Evolutionary conservation across 2,888 invertebrate species (phyloP), one percentile per base, ranked within the genome.

Genomic region (Calliscelio sp.): DNA sequence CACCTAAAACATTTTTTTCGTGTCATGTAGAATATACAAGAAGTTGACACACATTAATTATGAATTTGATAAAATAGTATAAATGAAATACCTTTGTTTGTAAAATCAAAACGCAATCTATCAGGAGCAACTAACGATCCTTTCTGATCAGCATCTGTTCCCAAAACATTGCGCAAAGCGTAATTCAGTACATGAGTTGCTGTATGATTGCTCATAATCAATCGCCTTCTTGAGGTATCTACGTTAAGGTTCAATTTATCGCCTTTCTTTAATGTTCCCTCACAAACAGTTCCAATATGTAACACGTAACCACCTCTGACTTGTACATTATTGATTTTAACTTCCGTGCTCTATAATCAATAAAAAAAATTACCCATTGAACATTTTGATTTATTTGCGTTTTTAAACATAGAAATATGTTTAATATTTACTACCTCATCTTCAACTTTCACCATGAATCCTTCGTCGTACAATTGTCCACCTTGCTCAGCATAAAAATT

Each of bases 401-500:
- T n/a, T n/a, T n/a, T n/a, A n/a, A n/a, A n/a, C n/a, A n/a, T n/a
- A n/a, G n/a, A n/a, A n/a, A n/a, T n/a, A n/a, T n/a, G n/a, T n/a
- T n/a, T n/a, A n/a, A n/a, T n/a, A n/a, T n/a, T n/a, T n/a, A n/a
- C n/a, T 88, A 94, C 95, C 92, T 98, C 98, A 92, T 98, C 97
- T 77, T 94, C 95, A 6, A 94, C 92, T 94, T 98, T 98, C 0
- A 96, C 96, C 93, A 99, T 95, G 88, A 96, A 98, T 22, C 99
- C 99, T 91, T 97, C 97, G 93, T 99, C 99, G 93, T 96, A 99
- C 89, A 98, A 99, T 94, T 99, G 99, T 14, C 99, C 99, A 84
- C 99, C 99, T 94, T 99, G 98, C 93, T 99, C 99, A 0, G 99
- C 99, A 93, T 99, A 99, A 93, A 99, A 99, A 93, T 95, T 97